phyloP scores from a whole-genome alignment of 2,888 invertebrate species.

The Teleiodes luculella region DNA sequence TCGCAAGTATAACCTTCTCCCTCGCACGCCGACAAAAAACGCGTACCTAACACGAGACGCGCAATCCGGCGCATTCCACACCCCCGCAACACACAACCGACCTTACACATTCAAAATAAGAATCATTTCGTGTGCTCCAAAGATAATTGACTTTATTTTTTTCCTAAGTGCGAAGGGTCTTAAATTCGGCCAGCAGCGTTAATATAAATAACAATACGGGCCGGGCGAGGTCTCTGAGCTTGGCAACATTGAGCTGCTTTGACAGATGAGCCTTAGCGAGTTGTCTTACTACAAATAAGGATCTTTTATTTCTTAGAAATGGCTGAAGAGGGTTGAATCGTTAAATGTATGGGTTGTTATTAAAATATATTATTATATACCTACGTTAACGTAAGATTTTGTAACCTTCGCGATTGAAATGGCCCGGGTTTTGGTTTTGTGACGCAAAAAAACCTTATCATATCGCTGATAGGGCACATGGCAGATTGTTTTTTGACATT shows the following conservation, averaged over 20 bases:
- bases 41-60: slow-evolving; percentile 65
- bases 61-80: slow-evolving; percentile 73
- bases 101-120: slow-evolving; percentile 38
- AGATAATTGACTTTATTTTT: slow-evolving; percentile 43
- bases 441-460: too few relatives aligned
- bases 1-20: slow-evolving; percentile 54
- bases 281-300: slow-evolving; percentile 35
- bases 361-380: too few relatives aligned
- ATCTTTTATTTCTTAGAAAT: slow-evolving; percentile 20
- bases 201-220: slow-evolving; percentile 75
- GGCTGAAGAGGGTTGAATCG: slow-evolving; percentile 11
- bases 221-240: slow-evolving; percentile 55
- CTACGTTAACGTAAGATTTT: too few relatives aligned
- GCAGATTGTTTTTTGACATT: too few relatives aligned
- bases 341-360: neutral
- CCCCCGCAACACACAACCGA: slow-evolving; percentile 46
- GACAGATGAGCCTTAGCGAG: slow-evolving; percentile 58
- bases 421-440: too few relatives aligned
- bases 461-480: too few relatives aligned
- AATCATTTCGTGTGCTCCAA: slow-evolving; percentile 29
- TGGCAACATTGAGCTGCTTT: slow-evolving; percentile 66
- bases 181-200: slow-evolving; percentile 64
- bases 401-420: too few relatives aligned
- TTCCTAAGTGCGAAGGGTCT: slow-evolving; percentile 67
- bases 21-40: slow-evolving; percentile 70